Conservation (phyloP, 1,140 invertebrate species). For the Aphelinus atriplicis region DNA sequence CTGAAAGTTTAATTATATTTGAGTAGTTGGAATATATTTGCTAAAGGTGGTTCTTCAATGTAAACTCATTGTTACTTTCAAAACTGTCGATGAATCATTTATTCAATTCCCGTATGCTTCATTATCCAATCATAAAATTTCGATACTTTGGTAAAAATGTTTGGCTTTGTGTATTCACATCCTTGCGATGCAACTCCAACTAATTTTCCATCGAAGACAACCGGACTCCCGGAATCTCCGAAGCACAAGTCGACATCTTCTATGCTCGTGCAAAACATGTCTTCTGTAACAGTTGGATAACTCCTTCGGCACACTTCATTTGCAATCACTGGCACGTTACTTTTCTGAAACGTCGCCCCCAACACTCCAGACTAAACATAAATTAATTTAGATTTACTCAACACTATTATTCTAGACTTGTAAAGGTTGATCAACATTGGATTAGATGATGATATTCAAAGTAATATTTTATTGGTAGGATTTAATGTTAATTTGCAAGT, state of each 20-base stretch:
- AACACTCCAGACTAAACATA: not conserved
- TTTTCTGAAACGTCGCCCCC: not conserved
- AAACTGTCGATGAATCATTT: too few relatives aligned
- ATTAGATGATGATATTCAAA: too few relatives aligned
- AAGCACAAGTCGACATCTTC: not conserved
- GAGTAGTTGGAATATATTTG: too few relatives aligned
- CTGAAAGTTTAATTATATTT: too few relatives aligned
- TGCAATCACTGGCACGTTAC: not conserved
- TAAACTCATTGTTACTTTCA: too few relatives aligned
- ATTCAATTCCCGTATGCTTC: not conserved
- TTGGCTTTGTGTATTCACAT: slow-evolving; percentile 8
- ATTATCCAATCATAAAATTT: slow-evolving; percentile 16
- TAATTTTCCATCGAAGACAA: slow-evolving; percentile 2
- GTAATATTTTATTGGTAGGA: too few relatives aligned
- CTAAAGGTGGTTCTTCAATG: too few relatives aligned
- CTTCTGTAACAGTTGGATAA: not conserved
- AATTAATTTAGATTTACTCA: not conserved
- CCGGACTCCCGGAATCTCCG: slow-evolving; percentile 20
- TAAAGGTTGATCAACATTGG: too few relatives aligned
- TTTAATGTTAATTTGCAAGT: too few relatives aligned
- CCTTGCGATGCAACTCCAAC: slow-evolving; percentile 11
- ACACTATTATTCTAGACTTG: not conserved
- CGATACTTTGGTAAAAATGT: slow-evolving; percentile 14
- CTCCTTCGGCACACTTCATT: not conserved
- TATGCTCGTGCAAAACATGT: slow-evolving; percentile 13